phyloP scores from a whole-genome alignment of 1,140 invertebrate genomes.

The Myzus persicae region DNA sequence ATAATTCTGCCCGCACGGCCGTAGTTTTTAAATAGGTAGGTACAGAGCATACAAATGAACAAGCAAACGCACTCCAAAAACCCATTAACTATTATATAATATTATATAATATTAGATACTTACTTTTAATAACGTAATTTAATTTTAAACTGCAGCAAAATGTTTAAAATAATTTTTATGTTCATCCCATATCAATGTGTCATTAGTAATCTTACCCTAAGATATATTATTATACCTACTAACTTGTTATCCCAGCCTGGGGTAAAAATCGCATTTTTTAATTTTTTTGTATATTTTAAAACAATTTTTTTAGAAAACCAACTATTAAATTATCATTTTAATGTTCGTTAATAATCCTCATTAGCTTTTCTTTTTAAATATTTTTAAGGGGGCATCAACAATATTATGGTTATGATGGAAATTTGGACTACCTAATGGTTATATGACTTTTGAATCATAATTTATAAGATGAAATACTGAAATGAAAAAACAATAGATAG shows the following conservation, averaged over 20 bases:
- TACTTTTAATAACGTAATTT: slow-evolving; percentile 19
- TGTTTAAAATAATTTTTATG: neutral
- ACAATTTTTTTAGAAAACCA: neutral
- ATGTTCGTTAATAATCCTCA: neutral
- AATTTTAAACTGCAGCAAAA: neutral
- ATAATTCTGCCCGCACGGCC: neutral
- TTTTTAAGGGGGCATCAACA: neutral
- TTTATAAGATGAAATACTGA: neutral
- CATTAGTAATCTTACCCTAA: neutral
- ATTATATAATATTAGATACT: slow-evolving; percentile 7
- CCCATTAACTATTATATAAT: slow-evolving; percentile 5
- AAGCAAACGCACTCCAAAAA: neutral
- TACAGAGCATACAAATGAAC: neutral
- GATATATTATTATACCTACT: neutral
- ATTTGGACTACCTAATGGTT: neutral
- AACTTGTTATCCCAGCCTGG: neutral
- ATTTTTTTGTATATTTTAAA: neutral
- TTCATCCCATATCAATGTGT: neutral
- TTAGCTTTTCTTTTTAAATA: neutral
- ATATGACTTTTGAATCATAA: neutral
- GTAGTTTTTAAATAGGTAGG: slow-evolving; percentile 12
- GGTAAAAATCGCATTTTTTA: neutral
- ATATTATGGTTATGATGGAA: neutral
- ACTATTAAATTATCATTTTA: neutral
- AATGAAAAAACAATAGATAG: neutral